Percentiles rank a stretch among this genome's conserved stretches.
phyloP scores from a whole-genome alignment of 2,797 vertebrate species.

The Sebastes itinus region DNA sequence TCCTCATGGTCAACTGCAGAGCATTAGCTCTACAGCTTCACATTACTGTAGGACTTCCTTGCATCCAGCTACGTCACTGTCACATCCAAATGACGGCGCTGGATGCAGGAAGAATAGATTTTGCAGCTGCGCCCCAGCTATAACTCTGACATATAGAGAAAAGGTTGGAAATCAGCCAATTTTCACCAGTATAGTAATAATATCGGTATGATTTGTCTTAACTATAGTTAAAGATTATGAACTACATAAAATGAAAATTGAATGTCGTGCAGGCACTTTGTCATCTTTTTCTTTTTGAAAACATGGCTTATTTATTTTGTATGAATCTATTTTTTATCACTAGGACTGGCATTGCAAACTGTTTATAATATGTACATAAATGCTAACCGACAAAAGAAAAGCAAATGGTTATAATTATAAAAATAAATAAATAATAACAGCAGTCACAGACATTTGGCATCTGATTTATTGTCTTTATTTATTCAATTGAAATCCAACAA shows the following conservation, averaged over 20 bases:
- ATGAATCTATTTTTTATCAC: background rate
- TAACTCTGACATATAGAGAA: too few relatives aligned
- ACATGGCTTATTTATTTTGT: background rate
- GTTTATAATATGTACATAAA: background rate
- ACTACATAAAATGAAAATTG: background rate
- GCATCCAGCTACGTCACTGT: too few relatives aligned
- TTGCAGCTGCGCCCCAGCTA: too few relatives aligned
- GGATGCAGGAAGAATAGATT: too few relatives aligned
- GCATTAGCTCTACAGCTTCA: too few relatives aligned
- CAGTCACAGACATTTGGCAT: conserved; percentile 28
- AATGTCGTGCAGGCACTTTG: background rate
- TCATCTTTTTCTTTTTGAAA: background rate
- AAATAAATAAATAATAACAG: background rate
- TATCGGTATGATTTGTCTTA: too few relatives aligned
- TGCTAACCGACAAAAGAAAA: background rate
- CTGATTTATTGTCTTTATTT: conserved; percentile 39
- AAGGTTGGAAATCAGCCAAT: too few relatives aligned
- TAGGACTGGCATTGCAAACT: background rate
- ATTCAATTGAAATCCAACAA: conserved; percentile 16
- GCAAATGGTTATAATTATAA: background rate
- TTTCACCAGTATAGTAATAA: too few relatives aligned
- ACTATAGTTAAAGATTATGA: too few relatives aligned
- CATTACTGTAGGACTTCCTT: too few relatives aligned
- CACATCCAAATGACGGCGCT: too few relatives aligned
- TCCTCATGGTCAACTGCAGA: too few relatives aligned